A percentile compares a stretch with the other conserved stretches of the same genome.
These are phyloP conservation scores for Euphydryas editha DNA, from an alignment of 2,888 invertebrate genomes.

Conservation along the genomic window DNA sequence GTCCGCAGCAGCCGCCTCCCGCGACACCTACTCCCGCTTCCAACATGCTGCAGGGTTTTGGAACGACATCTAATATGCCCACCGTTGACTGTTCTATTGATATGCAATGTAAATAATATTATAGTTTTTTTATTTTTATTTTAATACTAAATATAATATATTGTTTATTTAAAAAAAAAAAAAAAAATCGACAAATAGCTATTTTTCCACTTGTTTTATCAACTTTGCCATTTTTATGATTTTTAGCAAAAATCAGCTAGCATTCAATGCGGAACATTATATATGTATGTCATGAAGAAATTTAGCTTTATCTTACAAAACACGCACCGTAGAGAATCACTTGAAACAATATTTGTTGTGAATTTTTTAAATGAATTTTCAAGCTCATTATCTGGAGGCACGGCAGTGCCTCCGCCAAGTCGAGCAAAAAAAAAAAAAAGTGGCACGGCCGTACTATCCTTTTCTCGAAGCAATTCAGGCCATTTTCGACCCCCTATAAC, in stretches of 20 bases:
- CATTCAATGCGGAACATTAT: no score
- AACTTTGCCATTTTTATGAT: no score
- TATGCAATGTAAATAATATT: conserved; percentile 71
- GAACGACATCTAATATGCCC: conserved; percentile 62
- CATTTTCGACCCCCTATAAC: no score
- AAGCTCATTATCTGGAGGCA: no score
- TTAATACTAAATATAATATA: neutral
- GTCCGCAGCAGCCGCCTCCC: conserved; percentile 64
- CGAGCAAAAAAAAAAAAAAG: no score
- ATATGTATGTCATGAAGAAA: neutral
- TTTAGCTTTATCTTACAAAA: neutral
- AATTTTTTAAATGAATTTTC: no score
- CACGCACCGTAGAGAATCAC: neutral
- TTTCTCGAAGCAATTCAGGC: no score
- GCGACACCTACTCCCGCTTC: conserved; percentile 61
- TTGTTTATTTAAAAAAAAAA: neutral
- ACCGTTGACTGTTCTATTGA: conserved; percentile 75
- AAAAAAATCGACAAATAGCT: no score
- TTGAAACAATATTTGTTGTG: neutral
- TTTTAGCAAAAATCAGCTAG: no score
- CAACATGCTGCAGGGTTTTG: conserved; percentile 60
- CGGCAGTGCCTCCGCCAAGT: no score
- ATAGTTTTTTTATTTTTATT: neutral
- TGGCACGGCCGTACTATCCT: no score
- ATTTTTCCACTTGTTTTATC: no score